Evolutionary conservation across 2,888 invertebrate genomes (phyloP).

Genomic region (Cataglyphis altisquamis): DNA sequence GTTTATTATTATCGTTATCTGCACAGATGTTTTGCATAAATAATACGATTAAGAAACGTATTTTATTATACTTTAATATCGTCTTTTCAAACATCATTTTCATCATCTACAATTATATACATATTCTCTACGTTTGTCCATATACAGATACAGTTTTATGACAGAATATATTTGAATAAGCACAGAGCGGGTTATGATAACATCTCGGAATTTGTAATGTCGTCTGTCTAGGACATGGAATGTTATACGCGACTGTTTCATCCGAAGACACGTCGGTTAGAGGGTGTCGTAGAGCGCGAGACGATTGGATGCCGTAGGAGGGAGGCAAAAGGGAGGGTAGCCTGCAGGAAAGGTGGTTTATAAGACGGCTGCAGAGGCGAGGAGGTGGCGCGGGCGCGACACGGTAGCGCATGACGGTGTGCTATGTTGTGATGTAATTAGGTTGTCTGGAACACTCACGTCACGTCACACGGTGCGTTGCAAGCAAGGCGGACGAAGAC

Average conservation of each 20-base stretch:
- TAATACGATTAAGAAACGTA: not conserved
- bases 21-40: not conserved
- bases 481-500: slow-evolving; percentile 83
- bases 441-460: slow-evolving; percentile 88
- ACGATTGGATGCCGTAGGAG: slow-evolving; percentile 50
- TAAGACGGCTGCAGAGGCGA: slow-evolving; percentile 57
- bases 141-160: not conserved
- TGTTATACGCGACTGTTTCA: slow-evolving; percentile 62
- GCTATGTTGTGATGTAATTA: slow-evolving; percentile 86
- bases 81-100: not conserved
- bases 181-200: not conserved
- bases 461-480: slow-evolving; percentile 84
- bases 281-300: slow-evolving; percentile 35
- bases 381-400: slow-evolving; percentile 53
- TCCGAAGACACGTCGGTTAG: slow-evolving; percentile 50
- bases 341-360: slow-evolving; percentile 61
- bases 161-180: slow-evolving; percentile 19
- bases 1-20: not conserved
- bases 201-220: slow-evolving; percentile 30
- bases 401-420: slow-evolving; percentile 67
- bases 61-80: slow-evolving; percentile 9
- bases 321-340: slow-evolving; percentile 53
- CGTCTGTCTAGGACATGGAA: slow-evolving; percentile 28
- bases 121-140: not conserved
- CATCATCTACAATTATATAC: not conserved